Evolutionary conservation across 1,140 invertebrate species (phyloP).

Genomic region (Dufourea novaeangliae): DNA sequence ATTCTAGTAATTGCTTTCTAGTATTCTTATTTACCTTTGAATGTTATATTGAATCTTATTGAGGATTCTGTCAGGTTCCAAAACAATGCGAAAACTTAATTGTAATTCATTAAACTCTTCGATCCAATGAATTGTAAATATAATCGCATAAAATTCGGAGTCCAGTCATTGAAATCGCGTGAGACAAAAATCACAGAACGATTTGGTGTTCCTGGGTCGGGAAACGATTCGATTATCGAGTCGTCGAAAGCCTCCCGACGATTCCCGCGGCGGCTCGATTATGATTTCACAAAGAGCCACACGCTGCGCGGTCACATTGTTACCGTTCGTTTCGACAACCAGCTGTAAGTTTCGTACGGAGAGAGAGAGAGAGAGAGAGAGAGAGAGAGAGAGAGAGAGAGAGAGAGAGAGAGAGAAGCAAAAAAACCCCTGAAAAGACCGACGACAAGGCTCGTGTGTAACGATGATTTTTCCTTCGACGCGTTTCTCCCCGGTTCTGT

Average conservation of each 20-base stretch:
- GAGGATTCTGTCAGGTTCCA: no score
- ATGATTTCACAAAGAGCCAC: constrained; percentile 66
- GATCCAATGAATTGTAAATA: no score
- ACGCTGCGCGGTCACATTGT: constrained; percentile 62
- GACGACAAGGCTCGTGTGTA: constrained; percentile 22
- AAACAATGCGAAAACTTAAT: no score
- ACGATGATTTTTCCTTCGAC: constrained; percentile 17
- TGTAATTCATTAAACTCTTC: no score
- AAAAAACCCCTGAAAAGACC: neutral
- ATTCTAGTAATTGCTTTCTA: no score
- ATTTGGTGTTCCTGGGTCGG: neutral
- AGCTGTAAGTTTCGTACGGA: constrained; percentile 59
- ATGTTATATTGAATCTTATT: no score
- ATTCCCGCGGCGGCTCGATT: constrained; percentile 59
- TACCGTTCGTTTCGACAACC: constrained; percentile 38
- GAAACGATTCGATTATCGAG: constrained; percentile 35
- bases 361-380: constrained; percentile 32
- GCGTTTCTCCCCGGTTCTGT: neutral
- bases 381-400: no score
- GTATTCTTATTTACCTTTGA: no score
- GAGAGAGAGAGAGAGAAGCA: constrained; percentile 35
- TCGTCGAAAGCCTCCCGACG: constrained; percentile 11
- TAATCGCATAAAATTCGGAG: neutral
- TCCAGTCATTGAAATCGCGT: neutral
- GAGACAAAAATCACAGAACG: neutral